Conservation (phyloP, 1,140 invertebrate genomes). For the Sarcophaga bullata region DNA sequence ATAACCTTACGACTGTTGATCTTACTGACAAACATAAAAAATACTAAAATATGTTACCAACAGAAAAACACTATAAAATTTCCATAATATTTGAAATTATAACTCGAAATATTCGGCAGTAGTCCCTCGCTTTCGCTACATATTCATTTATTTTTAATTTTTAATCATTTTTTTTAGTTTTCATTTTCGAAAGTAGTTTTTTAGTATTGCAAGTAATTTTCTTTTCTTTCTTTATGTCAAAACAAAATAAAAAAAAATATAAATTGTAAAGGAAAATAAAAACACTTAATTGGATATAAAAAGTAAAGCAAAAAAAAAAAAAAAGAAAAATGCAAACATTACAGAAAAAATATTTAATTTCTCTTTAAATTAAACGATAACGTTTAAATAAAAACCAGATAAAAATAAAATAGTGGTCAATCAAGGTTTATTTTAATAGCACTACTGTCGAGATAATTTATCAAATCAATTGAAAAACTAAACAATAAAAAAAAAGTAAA, state of each 20-base stretch:
- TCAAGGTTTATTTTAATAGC: not conserved
- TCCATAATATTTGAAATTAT: conserved; percentile 34
- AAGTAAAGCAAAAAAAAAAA: conserved; percentile 10
- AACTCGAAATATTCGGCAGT: not conserved
- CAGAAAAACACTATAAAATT: conserved; percentile 12
- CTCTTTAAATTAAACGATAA: not conserved
- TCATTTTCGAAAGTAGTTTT: conserved; percentile 33
- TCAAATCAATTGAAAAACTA: no score
- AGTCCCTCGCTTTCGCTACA: not conserved
- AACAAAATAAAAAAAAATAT: not conserved
- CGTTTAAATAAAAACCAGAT: not conserved
- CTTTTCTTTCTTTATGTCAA: not conserved
- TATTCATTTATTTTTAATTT: not conserved
- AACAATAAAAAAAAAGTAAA: no score
- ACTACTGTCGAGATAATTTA: no score
- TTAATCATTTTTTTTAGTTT: not conserved
- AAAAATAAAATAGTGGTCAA: not conserved
- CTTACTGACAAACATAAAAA: not conserved
- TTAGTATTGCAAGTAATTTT: not conserved
- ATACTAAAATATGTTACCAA: not conserved
- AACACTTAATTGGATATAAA: not conserved
- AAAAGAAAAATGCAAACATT: no score
- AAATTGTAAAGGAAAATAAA: not conserved
- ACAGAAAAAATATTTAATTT: conserved; percentile 1
- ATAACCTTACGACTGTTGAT: not conserved